Evolutionary conservation across 2,797 vertebrate genomes (phyloP).

Genomic region (Xyrichtys novacula): DNA sequence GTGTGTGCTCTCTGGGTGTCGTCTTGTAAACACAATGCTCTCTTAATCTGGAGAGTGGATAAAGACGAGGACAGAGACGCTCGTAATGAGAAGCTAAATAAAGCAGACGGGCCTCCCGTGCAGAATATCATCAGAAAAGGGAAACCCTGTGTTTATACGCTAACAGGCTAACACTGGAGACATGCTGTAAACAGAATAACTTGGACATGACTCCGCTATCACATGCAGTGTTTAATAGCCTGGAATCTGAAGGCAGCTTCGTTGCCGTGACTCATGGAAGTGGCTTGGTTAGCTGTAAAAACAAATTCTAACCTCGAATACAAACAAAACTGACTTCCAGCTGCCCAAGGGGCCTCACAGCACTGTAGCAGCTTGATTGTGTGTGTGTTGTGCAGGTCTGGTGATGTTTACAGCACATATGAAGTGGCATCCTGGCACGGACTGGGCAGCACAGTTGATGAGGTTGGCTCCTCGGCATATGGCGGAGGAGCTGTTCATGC

Average conservation of each 20-base stretch:
- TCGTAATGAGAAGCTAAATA: conserved; percentile 57
- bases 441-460: conserved; percentile 74
- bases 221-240: conserved; percentile 11
- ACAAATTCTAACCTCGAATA: conserved; percentile 17
- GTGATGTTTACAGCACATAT: conserved; percentile 78
- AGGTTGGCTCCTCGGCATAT: conserved; percentile 80
- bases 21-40: conserved; percentile 60
- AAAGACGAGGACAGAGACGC: conserved; percentile 44
- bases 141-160: conserved; percentile 30
- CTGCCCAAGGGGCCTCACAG: conserved; percentile 14
- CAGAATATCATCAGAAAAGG: conserved; percentile 35
- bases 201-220: conserved; percentile 5
- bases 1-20: conserved; percentile 61
- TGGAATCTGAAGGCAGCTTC: conserved; percentile 10
- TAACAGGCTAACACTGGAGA: conserved; percentile 16
- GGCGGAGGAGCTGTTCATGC: conserved; percentile 77
- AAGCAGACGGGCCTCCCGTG: conserved; percentile 54
- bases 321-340: conserved; percentile 48
- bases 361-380: conserved; percentile 50
- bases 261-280: conserved; percentile 36
- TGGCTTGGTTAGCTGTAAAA: conserved; percentile 44
- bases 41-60: conserved; percentile 69
- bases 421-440: conserved; percentile 74
- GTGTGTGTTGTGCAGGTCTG: conserved; percentile 47
- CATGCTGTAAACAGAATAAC: conserved; percentile 6